Percentiles rank a stretch among this genome's conserved stretches.
phyloP scores from a whole-genome alignment of 2,797 vertebrate species.

The Anas capensis region DNA sequence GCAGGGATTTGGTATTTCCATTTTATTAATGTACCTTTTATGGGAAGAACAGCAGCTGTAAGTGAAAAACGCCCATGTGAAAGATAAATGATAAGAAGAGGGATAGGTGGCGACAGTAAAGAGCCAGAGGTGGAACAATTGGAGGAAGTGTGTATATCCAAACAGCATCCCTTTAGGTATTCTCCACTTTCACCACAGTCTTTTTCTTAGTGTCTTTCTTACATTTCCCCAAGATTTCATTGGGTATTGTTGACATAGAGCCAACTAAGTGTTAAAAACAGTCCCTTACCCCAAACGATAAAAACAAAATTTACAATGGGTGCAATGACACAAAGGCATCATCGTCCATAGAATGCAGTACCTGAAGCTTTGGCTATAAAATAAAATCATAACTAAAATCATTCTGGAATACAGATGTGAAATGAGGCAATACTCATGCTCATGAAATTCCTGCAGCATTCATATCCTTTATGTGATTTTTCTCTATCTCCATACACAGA shows the following conservation, averaged over 20 bases:
- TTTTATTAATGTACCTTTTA: slow-evolving; percentile 6
- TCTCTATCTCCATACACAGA: not conserved
- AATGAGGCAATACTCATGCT: not conserved
- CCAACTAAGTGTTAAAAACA: not conserved
- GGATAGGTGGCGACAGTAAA: slow-evolving; percentile 10
- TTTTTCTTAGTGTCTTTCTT: slow-evolving; percentile 15
- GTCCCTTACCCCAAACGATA: not conserved
- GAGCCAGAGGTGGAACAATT: not conserved
- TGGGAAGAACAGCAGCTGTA: not conserved
- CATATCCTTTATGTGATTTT: not conserved
- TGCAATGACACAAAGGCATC: not conserved
- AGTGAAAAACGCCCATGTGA: not conserved
- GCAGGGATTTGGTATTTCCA: not conserved
- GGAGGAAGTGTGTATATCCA: not conserved
- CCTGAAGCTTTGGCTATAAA: not conserved
- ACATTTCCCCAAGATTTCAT: slow-evolving; percentile 13
- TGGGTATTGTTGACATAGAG: not conserved
- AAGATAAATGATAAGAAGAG: slow-evolving; percentile 2
- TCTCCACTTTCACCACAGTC: slow-evolving; percentile 34
- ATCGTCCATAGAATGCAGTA: not conserved
- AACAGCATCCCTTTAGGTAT: not conserved
- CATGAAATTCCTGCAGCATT: not conserved
- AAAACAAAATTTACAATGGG: slow-evolving; percentile 36
- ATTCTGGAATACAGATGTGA: not conserved
- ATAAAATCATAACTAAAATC: not conserved